Evolutionary conservation across 2,888 invertebrate species (phyloP).

Genomic region (Metacarcinus magister): DNA sequence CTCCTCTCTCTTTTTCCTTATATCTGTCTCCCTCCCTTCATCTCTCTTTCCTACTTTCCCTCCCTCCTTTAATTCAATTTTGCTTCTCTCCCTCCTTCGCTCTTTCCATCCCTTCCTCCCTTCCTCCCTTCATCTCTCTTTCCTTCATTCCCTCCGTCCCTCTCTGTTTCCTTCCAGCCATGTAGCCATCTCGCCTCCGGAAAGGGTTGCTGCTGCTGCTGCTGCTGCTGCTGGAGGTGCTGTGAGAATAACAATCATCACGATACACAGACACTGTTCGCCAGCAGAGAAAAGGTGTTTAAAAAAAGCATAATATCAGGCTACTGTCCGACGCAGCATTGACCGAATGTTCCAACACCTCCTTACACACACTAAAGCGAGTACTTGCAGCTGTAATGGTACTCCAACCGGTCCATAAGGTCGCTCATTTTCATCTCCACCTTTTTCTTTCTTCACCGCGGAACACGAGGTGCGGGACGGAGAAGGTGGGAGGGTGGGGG

Average conservation of each 20-base stretch:
- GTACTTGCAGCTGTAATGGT: constrained; percentile 19
- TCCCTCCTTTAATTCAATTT: background rate
- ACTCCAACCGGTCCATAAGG: background rate
- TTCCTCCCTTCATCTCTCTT: background rate
- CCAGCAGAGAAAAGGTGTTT: background rate
- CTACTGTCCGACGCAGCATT: background rate
- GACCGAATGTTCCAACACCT: background rate
- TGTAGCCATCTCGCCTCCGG: background rate
- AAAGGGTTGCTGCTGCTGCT: background rate
- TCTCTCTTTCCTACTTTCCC: background rate
- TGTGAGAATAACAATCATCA: background rate
- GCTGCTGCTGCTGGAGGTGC: background rate
- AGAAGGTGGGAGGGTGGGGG: background rate
- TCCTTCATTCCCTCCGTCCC: background rate
- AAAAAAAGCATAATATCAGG: background rate
- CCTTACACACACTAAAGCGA: background rate
- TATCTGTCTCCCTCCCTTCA: background rate
- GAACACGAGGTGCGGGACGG: background rate
- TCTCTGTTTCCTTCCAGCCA: constrained; percentile 22
- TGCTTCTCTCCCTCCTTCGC: background rate
- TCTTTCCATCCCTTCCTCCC: background rate
- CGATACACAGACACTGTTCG: background rate
- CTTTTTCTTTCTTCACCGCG: background rate
- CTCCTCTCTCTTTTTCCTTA: background rate
- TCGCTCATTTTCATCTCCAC: background rate